A percentile compares a stretch with the other conserved stretches of the same genome.
These are phyloP conservation scores for human DNA, from an alignment of 2,113 vertebrate species.

Conservation along the genomic window GRCh38 chr5:142704501-142705000, in stretches of 20 bases:
- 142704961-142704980: background rate
- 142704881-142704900: background rate
- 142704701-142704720: background rate
- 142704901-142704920: background rate
- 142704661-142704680: background rate
- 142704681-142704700: background rate
- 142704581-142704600: background rate
- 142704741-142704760: background rate
- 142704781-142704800: background rate
- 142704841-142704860: background rate
- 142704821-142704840: background rate
- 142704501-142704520: background rate
- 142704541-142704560: background rate
- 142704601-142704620: background rate
- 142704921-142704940: background rate
- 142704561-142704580: background rate
- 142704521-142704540: background rate
- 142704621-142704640: background rate
- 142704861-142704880: background rate
- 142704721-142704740: background rate
- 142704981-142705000: background rate
- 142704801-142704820: background rate
- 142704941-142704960: background rate
- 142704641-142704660: conserved; percentile 2
- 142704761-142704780: background rate